Evolutionary conservation across 1,140 invertebrate species (phyloP).

Genomic region (Heliconius hermathena): DNA sequence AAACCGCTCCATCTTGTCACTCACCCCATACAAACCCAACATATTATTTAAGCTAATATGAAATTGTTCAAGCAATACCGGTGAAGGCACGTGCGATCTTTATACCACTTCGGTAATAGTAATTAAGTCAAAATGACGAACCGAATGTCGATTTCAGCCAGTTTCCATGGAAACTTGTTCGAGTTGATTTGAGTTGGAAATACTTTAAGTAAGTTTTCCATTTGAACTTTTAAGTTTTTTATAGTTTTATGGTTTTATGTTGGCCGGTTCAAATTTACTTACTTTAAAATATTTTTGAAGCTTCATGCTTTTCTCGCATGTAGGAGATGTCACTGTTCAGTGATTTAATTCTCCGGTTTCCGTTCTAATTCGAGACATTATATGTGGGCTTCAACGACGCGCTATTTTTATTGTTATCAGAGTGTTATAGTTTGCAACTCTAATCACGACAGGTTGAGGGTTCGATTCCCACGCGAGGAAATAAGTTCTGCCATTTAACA

Average conservation of each 20-base stretch:
- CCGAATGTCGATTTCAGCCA: constrained; percentile 21
- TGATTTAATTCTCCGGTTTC: too few relatives aligned
- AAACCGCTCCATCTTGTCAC: background rate
- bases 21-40: constrained; percentile 46
- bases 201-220: background rate
- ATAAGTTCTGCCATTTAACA: too few relatives aligned
- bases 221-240: background rate
- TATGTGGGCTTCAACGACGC: too few relatives aligned
- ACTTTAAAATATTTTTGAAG: too few relatives aligned
- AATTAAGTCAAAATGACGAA: constrained; percentile 52
- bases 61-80: constrained; percentile 72
- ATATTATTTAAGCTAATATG: constrained; percentile 74
- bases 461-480: too few relatives aligned
- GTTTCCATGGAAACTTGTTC: constrained; percentile 5
- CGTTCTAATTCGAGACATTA: too few relatives aligned
- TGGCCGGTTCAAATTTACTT: background rate
- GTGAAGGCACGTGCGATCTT: constrained; percentile 54
- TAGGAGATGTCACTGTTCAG: too few relatives aligned
- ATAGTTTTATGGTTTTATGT: background rate
- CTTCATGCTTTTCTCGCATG: too few relatives aligned
- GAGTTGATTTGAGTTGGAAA: background rate
- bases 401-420: too few relatives aligned
- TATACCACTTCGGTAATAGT: constrained; percentile 38
- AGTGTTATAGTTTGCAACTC: too few relatives aligned
- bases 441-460: too few relatives aligned